Percentiles rank a stretch among this genome's conserved stretches.
These are phyloP conservation scores for Carterocephalus palaemon DNA, from an alignment of 2,888 invertebrate species.

Conservation along the genomic window DNA sequence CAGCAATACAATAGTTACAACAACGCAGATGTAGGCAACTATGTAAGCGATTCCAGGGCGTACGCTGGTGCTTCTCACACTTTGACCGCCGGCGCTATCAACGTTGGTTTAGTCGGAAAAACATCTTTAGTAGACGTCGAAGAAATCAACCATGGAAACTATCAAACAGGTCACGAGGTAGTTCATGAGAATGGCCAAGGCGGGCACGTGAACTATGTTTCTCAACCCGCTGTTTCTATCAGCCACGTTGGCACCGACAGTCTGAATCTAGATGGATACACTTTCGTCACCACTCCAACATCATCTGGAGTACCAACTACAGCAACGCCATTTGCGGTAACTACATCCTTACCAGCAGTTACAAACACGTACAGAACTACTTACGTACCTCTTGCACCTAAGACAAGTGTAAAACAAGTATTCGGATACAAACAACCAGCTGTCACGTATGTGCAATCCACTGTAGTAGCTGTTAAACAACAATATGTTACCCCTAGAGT, in stretches of 20 bases:
- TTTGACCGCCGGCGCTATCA: constrained; percentile 68
- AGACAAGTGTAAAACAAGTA: constrained; percentile 63
- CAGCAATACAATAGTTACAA: constrained; percentile 46
- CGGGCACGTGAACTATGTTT: constrained; percentile 49
- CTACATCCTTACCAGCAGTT: constrained; percentile 51
- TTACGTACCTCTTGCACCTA: constrained; percentile 60
- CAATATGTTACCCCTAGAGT: constrained; percentile 48
- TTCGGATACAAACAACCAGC: constrained; percentile 67
- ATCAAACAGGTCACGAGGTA: constrained; percentile 34
- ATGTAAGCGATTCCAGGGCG: constrained; percentile 53
- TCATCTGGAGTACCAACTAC: constrained; percentile 68
- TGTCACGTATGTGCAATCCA: constrained; percentile 65
- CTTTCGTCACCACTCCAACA: constrained; percentile 61
- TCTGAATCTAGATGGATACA: constrained; percentile 58
- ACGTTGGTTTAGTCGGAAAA: constrained; percentile 71
- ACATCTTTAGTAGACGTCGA: constrained; percentile 63
- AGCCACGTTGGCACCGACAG: constrained; percentile 60
- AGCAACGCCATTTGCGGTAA: constrained; percentile 61
- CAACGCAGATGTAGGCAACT: constrained; percentile 52
- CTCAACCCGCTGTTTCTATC: constrained; percentile 62
- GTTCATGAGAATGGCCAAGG: constrained; percentile 33
- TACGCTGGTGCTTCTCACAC: constrained; percentile 62
- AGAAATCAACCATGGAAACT: constrained; percentile 50
- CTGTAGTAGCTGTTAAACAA: constrained; percentile 50
- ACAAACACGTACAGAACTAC: constrained; percentile 55